Base-by-base conservation (phyloP, 2,888 invertebrate genomes). In the Eupithecia vulgata region DNA sequence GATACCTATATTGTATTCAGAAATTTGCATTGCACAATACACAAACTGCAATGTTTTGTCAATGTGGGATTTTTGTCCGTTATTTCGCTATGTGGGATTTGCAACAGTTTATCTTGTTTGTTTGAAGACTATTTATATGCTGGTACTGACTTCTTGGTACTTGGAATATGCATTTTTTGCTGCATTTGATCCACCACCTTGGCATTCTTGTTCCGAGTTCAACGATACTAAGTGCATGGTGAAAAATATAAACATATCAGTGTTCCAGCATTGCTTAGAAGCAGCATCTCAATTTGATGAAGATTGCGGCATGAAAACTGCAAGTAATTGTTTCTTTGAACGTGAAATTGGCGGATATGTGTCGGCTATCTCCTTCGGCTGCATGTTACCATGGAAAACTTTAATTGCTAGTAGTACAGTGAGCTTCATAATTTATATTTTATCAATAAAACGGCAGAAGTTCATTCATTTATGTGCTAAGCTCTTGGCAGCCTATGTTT, bases 201-300 rank as follows among this genome's bases (percentile, higher is more conserved):
- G 94, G 94, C 86, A 84, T 65, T 82, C 85, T 3, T 94, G 94
- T 74, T 87, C 88, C 1, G 88, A 88, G n/a, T 91, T 83, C 67
- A 85, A 85, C 61, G 78, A 80, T 40, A 72, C 79, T 15, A 88
- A 85, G 76, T 94, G 94, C 80, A 93, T 94, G 91, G 90, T 93
- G 13, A 94, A 94, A 82, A 82, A 87, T 62, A 72, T 90, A 0
- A 91, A 94, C 69, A 82, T 91, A 0, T 90, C 93, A 0, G 80
- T 88, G 75, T 93, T 91, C 77, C 93, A 94, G 85, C 90, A 91
- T 75, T 94, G 93, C 71, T 71, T 94, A 65, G 92, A 93, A 84
- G 87, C 91, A 42, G 89, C 90, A 81, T 73, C 77, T 15, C 76
- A 92, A 71, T 91, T 89, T 71, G 80, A 84, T n/a, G 85, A 86